phyloP scores from a whole-genome alignment of 2,113 vertebrate genomes.

The Plectropomus leopardus region DNA sequence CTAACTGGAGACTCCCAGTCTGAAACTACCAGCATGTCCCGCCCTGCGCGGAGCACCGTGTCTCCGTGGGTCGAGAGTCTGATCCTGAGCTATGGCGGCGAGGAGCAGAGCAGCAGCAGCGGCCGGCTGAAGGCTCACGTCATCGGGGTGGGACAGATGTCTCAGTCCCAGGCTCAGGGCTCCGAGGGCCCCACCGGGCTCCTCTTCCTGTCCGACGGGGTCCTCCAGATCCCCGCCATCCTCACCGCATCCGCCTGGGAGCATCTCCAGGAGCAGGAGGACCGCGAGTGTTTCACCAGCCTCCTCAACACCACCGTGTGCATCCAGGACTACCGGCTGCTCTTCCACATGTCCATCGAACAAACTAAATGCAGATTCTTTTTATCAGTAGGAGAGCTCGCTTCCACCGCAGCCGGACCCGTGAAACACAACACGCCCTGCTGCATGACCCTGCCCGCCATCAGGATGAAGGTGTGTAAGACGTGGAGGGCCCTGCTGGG shows the following conservation, averaged over 20 bases:
- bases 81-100: constrained; percentile 48
- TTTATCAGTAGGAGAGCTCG: constrained; percentile 56
- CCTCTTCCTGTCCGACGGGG: constrained; percentile 76
- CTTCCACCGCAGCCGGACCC: constrained; percentile 12
- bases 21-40: constrained; percentile 46
- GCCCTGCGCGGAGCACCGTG: not conserved
- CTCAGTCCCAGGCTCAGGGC: constrained; percentile 56
- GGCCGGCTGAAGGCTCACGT: constrained; percentile 66
- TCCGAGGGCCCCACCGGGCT: constrained; percentile 31
- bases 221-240: constrained; percentile 67
- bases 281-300: constrained; percentile 62
- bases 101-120: not conserved
- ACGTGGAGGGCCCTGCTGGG: constrained; percentile 52
- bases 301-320: constrained; percentile 61
- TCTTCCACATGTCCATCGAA: constrained; percentile 56
- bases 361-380: constrained; percentile 60
- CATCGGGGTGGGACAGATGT: constrained; percentile 57
- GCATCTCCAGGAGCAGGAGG: constrained; percentile 65
- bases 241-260: constrained; percentile 72
- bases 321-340: constrained; percentile 54
- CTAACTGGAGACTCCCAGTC: not conserved
- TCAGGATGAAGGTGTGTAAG: constrained; percentile 53
- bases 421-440: constrained; percentile 30
- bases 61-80: constrained; percentile 72
- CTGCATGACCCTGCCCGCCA: constrained; percentile 48